Percentiles rank a stretch among this genome's conserved stretches.
Conservation (phyloP, 2,797 vertebrate species). For the Leptodactylus fallax region DNA sequence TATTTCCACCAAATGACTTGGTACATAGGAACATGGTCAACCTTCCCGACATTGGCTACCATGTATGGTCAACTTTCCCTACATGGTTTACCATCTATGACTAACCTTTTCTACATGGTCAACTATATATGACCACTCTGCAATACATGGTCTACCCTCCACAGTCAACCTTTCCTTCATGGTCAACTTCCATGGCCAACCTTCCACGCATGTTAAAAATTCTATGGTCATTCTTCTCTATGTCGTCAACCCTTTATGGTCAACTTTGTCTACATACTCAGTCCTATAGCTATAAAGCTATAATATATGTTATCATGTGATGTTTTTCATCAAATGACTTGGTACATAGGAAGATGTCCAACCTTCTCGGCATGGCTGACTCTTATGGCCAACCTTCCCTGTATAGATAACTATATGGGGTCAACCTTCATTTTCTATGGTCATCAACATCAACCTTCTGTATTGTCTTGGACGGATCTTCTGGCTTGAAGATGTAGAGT, state of each 20-base stretch:
- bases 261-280: too few relatives aligned
- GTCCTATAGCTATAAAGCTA: too few relatives aligned
- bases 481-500: not conserved
- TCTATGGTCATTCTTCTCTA: too few relatives aligned
- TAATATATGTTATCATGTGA: too few relatives aligned
- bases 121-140: not conserved
- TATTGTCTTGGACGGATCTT: too few relatives aligned
- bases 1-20: too few relatives aligned
- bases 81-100: not conserved
- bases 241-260: not conserved
- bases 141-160: not conserved
- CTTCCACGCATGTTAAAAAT: too few relatives aligned
- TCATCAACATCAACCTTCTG: not conserved
- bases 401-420: not conserved
- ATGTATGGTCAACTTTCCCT: not conserved
- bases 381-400: not conserved
- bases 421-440: not conserved
- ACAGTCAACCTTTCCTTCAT: not conserved
- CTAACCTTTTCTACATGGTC: not conserved
- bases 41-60: not conserved
- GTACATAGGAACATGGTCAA: too few relatives aligned
- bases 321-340: too few relatives aligned
- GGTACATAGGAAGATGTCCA: too few relatives aligned
- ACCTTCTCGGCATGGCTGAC: too few relatives aligned
- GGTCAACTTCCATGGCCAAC: too few relatives aligned